phyloP scores from a whole-genome alignment of 2,888 invertebrate genomes.

The Dysmachus trigonus region DNA sequence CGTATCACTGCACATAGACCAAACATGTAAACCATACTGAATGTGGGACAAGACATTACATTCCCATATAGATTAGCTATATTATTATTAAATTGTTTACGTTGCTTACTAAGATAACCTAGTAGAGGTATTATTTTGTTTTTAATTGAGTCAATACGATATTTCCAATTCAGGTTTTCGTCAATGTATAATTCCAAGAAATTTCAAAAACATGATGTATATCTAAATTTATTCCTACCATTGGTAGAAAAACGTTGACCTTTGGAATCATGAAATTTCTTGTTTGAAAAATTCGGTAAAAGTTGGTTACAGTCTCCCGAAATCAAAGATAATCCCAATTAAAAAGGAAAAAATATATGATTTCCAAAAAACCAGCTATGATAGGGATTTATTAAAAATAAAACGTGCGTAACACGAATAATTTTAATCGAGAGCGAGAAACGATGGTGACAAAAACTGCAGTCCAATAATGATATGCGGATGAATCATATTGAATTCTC shows the following conservation, averaged over 20 bases:
- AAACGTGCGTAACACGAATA: not conserved
- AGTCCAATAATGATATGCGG: not conserved
- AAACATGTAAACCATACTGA: no score
- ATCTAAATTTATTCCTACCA: not conserved
- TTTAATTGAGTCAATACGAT: no score
- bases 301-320: not conserved
- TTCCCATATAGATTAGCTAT: no score
- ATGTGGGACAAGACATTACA: no score
- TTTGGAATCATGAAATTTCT: not conserved
- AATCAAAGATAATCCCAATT: not conserved
- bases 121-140: no score
- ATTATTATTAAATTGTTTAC: no score
- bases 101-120: no score
- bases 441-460: not conserved
- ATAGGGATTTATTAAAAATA: not conserved
- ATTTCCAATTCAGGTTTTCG: no score
- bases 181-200: no score
- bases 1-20: no score
- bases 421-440: not conserved
- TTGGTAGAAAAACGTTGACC: not conserved
- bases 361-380: not conserved
- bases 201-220: not conserved
- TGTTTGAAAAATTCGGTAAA: not conserved
- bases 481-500: slow-evolving; percentile 5
- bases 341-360: not conserved